Percentiles rank a stretch among this genome's conserved stretches.
These are phyloP conservation scores for Seriola rivoliana DNA, from an alignment of 2,113 vertebrate species.

Conservation along the genomic window DNA sequence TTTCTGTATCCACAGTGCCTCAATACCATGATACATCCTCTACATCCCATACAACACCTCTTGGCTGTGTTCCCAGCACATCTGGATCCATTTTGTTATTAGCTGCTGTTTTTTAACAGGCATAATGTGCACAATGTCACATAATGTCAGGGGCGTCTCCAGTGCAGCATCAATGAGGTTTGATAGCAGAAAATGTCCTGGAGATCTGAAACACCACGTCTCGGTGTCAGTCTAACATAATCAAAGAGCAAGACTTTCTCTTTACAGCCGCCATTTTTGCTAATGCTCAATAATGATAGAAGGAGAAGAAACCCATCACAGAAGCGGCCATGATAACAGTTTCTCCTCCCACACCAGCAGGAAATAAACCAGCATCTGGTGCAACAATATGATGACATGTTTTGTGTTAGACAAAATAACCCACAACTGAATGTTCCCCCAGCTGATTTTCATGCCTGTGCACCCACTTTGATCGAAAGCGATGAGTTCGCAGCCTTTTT, in stretches of 20 bases:
- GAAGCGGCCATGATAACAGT: neutral
- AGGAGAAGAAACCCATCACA: conserved; percentile 23
- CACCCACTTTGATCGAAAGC: conserved; percentile 1
- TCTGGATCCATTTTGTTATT: conserved; percentile 10
- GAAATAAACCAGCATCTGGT: neutral
- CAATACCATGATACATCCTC: neutral
- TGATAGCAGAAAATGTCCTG: conserved; percentile 24
- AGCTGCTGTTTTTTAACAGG: neutral
- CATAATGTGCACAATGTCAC: conserved; percentile 25
- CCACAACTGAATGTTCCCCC: neutral
- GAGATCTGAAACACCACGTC: conserved; percentile 22
- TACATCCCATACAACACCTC: neutral
- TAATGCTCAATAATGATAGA: conserved; percentile 43
- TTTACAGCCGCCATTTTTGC: conserved; percentile 37
- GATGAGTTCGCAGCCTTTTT: conserved; percentile 3
- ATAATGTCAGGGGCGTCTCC: conserved; percentile 3
- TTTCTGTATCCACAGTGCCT: neutral
- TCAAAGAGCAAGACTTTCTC: conserved; percentile 48
- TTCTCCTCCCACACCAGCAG: conserved; percentile 21
- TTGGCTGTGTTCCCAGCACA: neutral
- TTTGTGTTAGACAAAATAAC: conserved; percentile 16
- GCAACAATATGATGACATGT: neutral
- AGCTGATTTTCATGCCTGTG: neutral
- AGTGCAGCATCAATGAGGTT: neutral
- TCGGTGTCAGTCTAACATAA: neutral